Percentiles rank a stretch among this genome's conserved stretches.
Evolutionary conservation across 2,888 invertebrate species (phyloP).

Genomic region (Lottia scabra): DNA sequence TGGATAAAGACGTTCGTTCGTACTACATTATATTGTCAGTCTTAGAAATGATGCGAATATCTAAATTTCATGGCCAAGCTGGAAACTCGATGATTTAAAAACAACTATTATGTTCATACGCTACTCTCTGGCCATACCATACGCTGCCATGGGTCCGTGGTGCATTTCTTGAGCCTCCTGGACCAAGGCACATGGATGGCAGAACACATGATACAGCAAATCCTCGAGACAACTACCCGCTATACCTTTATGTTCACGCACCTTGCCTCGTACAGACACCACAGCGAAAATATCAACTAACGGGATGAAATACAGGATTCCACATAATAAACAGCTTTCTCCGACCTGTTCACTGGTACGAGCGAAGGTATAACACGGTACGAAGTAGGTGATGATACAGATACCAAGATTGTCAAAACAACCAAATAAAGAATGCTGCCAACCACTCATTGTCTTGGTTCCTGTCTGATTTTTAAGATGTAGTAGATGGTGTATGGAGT

Average conservation of each 20-base stretch:
- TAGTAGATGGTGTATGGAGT: no score
- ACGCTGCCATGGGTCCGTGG: slow-evolving; percentile 6
- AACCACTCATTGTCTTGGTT: slow-evolving; percentile 12
- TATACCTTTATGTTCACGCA: slow-evolving; percentile 43
- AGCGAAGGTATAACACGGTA: slow-evolving; percentile 45
- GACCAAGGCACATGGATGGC: slow-evolving; percentile 45
- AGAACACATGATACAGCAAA: slow-evolving; percentile 39
- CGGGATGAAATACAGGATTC: slow-evolving; percentile 42
- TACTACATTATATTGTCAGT: no score
- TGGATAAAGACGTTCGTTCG: no score
- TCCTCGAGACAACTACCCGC: slow-evolving; percentile 41
- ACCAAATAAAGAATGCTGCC: slow-evolving; percentile 35
- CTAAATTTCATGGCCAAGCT: no score
- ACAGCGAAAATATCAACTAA: slow-evolving; percentile 36
- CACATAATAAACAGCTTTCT: slow-evolving; percentile 51
- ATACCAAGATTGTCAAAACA: slow-evolving; percentile 42
- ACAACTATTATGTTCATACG: no score
- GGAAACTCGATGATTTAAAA: no score
- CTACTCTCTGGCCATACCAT: slow-evolving; percentile 23
- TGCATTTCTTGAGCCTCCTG: slow-evolving; percentile 49
- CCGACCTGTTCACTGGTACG: slow-evolving; percentile 55
- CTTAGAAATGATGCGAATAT: no score
- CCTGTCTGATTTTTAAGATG: no score
- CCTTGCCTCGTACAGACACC: slow-evolving; percentile 39
- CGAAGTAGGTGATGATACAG: slow-evolving; percentile 39